A percentile compares a stretch with the other conserved stretches of the same genome.
These are phyloP conservation scores for Pterocles gutturalis DNA, from an alignment of 2,113 vertebrate species.

Conservation along the genomic window DNA sequence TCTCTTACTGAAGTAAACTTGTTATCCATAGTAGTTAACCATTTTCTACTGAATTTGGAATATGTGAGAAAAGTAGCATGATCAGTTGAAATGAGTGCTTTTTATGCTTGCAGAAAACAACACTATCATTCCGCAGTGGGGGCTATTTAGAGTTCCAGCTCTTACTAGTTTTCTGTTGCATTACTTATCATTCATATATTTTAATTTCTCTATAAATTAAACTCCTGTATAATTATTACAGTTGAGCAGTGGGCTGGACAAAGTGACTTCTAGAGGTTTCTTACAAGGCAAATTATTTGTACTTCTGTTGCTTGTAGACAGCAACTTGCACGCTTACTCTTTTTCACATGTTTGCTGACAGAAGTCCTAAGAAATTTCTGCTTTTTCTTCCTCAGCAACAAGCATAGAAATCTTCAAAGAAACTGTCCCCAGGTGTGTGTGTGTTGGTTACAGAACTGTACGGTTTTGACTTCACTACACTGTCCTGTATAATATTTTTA, in stretches of 20 bases:
- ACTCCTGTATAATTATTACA: neutral
- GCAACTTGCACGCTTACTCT: neutral
- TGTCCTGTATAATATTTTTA: neutral
- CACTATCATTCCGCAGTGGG: neutral
- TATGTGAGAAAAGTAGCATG: neutral
- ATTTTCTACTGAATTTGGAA: neutral
- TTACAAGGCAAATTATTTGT: neutral
- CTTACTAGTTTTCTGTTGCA: neutral
- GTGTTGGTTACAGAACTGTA: neutral
- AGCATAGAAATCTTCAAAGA: neutral
- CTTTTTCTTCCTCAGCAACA: neutral
- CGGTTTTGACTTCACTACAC: neutral
- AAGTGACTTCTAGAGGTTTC: neutral
- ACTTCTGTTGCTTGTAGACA: neutral
- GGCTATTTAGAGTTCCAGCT: neutral
- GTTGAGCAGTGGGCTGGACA: neutral
- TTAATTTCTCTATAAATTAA: neutral
- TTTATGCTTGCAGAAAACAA: neutral
- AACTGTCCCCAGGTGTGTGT: rapidly evolving
- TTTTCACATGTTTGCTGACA: neutral
- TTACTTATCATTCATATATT: neutral
- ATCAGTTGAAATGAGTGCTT: neutral
- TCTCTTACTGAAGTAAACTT: neutral
- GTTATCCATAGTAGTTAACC: neutral
- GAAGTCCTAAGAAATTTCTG: neutral